A percentile compares a stretch with the other conserved stretches of the same genome.
These are phyloP conservation scores for Aradophagus sp. DNA, from an alignment of 1,140 invertebrate species.

Conservation along the genomic window DNA sequence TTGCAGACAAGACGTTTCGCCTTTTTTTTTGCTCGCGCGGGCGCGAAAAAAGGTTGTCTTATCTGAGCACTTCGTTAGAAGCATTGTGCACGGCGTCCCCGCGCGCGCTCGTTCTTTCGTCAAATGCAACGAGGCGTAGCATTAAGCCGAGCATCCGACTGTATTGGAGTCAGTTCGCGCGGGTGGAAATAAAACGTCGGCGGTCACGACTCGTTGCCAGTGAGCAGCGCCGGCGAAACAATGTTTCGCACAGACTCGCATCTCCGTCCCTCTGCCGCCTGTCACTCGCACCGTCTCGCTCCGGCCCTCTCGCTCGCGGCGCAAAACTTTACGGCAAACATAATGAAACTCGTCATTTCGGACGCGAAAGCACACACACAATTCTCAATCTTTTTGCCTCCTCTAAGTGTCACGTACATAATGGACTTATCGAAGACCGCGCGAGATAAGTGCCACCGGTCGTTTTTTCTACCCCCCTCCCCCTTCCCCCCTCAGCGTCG, in stretches of 20 bases:
- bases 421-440: constrained; percentile 28
- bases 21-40: no score
- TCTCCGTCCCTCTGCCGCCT: no score
- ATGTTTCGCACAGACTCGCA: no score
- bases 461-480: no score
- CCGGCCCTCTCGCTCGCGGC: constrained; percentile 31
- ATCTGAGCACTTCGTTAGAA: constrained; percentile 56
- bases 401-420: constrained; percentile 25
- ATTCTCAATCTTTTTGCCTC: constrained; percentile 18
- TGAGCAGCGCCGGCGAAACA: constrained; percentile 49
- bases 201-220: constrained; percentile 57
- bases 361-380: constrained; percentile 13
- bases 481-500: no score
- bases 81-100: constrained; percentile 42
- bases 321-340: constrained; percentile 40
- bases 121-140: constrained; percentile 59
- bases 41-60: constrained; percentile 49
- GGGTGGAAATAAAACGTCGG: constrained; percentile 59
- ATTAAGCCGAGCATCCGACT: constrained; percentile 57
- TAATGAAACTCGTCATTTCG: constrained; percentile 49
- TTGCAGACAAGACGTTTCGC: constrained; percentile 37
- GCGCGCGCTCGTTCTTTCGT: constrained; percentile 53
- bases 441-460: no score
- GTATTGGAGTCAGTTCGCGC: constrained; percentile 57
- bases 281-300: no score